Evolutionary conservation across 2,888 invertebrate genomes (phyloP), one percentile per base, ranked within the genome.

Genomic region (Ormia ochracea): DNA sequence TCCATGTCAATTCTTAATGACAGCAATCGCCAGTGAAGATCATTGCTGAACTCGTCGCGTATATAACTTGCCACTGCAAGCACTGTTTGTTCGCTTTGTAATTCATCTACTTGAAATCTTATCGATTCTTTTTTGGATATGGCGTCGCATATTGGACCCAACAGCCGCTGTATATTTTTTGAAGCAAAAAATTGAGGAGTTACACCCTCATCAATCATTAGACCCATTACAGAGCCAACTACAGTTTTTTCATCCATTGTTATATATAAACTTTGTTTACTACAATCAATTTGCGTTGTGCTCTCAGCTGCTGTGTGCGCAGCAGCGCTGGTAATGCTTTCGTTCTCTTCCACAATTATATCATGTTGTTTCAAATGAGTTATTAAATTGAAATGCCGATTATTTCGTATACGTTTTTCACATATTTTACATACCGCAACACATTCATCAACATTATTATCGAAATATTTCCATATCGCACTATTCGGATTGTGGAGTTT

Each of bases 1-100:
- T 70, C 70, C 2, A 31, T 61, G 17, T 79, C 75, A 19, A 79
- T 48, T 66, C 33, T 79, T 10, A 79, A 33, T 2, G 79, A 75
- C 12, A 79, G 33, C 43, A 79, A 31, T 10, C 75, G 75, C 59
- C 66, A 45, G 7, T 72, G 31, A n/a, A 79, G 10, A 9, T 72
- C 70, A 14, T 66, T 54, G 2, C 26, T n/a, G 26, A 75, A 75
- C 0, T 59, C 31, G 1, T n/a, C 45, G 0, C 48, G 75, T 9
- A 79, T 23, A 26, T 38, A n/a, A 10, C 33, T 31, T 7, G 75
- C 79, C 3, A 61, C 36, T 5, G n/a, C 12, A 26, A 33, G 9
- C 7, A 79, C 0, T 12, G 48, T 14, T 10, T 33, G n/a, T 54
- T 70, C 75, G 10, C 12, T 48, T 59, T 61, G 36, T 14, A 3